Evolutionary conservation across 2,113 vertebrate species (phyloP).

Genomic region (Amblyopsis rosae): DNA sequence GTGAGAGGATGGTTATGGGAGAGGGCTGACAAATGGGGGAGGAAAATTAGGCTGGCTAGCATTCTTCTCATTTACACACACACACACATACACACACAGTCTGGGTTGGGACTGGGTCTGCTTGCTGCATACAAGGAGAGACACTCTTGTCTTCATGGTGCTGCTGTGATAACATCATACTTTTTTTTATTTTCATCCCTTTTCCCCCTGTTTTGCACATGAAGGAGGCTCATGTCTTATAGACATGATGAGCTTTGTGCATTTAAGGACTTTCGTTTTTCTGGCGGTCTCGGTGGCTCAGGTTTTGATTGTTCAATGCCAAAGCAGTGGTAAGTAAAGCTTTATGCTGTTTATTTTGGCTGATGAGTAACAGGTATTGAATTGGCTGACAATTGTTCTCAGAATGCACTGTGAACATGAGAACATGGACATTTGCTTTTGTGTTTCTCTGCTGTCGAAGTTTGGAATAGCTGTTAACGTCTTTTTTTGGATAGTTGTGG

Average conservation of each 20-base stretch:
- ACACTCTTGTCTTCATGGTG: constrained; percentile 74
- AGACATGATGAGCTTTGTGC: constrained; percentile 77
- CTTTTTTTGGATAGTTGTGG: background rate
- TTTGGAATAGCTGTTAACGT: constrained; percentile 1
- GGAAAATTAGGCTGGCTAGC: constrained; percentile 80
- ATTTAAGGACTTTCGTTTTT: constrained; percentile 77
- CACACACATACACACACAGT: constrained; percentile 45
- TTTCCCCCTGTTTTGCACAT: constrained; percentile 54
- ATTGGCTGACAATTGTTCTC: constrained; percentile 24
- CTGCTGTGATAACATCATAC: constrained; percentile 70
- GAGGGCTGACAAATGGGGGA: constrained; percentile 79
- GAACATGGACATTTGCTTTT: constrained; percentile 3
- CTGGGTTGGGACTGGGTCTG: constrained; percentile 80
- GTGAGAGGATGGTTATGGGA: constrained; percentile 74
- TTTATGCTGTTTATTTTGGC: constrained; percentile 38
- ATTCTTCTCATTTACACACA: constrained; percentile 79
- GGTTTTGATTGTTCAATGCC: constrained; percentile 75
- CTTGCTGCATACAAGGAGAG: constrained; percentile 74
- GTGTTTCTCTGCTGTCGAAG: background rate
- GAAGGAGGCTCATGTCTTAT: constrained; percentile 75
- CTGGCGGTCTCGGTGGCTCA: constrained; percentile 69
- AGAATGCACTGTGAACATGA: background rate
- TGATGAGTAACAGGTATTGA: constrained; percentile 26
- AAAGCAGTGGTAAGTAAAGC: constrained; percentile 74
- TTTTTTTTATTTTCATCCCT: constrained; percentile 47